A percentile compares a stretch with the other conserved stretches of the same genome.
Evolutionary conservation across 1,140 invertebrate species (phyloP).

Genomic region (Monomorium pharaonis): DNA sequence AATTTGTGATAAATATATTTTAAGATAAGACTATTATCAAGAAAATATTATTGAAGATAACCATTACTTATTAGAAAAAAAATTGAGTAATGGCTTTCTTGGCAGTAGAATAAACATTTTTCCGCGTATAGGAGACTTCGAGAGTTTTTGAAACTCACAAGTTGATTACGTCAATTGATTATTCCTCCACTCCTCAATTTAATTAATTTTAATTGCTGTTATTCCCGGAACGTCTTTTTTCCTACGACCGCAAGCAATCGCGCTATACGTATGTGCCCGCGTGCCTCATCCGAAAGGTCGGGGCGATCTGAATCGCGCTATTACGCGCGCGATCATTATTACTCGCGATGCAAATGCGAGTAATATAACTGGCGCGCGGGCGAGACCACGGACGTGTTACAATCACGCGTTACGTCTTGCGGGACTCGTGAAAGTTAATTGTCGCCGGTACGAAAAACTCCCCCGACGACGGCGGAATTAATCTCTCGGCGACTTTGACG

Average conservation of each 20-base stretch:
- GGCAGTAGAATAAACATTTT: no score
- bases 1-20: no score
- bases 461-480: not conserved
- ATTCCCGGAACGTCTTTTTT: not conserved
- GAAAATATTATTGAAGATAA: no score
- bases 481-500: not conserved
- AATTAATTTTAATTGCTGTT: not conserved
- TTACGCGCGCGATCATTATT: conserved; percentile 34
- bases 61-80: no score
- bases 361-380: not conserved
- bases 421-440: conserved; percentile 40
- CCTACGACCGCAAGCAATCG: not conserved
- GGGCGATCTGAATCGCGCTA: conserved; percentile 4
- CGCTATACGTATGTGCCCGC: not conserved
- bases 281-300: conserved; percentile 2
- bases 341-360: not conserved
- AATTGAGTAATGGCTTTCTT: no score
- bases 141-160: not conserved
- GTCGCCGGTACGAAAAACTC: not conserved
- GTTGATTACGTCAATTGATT: not conserved
- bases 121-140: no score
- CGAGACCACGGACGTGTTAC: not conserved
- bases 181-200: not conserved
- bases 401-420: conserved; percentile 6
- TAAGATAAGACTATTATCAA: no score